Evolutionary conservation across 2,888 invertebrate species (phyloP), one percentile per base, ranked within the genome.

Genomic region (Cabera pusaria): DNA sequence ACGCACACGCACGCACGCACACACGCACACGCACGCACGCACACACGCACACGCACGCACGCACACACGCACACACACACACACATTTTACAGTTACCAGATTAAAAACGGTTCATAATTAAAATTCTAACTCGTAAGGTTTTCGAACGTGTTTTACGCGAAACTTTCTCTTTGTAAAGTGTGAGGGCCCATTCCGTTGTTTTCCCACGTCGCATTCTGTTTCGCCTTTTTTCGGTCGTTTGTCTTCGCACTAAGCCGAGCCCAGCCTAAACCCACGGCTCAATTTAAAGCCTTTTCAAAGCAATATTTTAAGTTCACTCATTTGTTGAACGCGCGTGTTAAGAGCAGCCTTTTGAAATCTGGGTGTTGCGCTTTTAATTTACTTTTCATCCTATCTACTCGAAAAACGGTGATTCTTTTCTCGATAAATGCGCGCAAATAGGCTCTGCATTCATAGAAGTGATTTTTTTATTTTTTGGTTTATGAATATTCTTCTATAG

Each of bases 211-310:
- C 31, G 41, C 41, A 59, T 57, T 65, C 56, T 50, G 50, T 55
- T 54, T 53, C 52, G 51, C 56, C 58, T 62, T 71, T 70, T 69
- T 69, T 69, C 46, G 59, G 68, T 65, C 72, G 66, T 71, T 69
- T 71, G 63, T 69, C 69, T 69, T 71, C 56, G 39, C 49, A 54
- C 52, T 67, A 65, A 71, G 64, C 70, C 45, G 45, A 54, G 48
- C 61, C 56, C 55, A 57, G 52, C 56, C 63, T 52, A 60, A 64
- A 61, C 68, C 67, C 63, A 57, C 61, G 56, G 71, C 66, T 68
- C 69, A 70, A 68, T 68, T 69, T 68, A 55, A 66, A 66, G 61
- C 59, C 56, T 56, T 68, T 59, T 46, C 58, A 53, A 54, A 59
- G 69, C 64, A 62, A 68, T 68, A 65, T 66, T 65, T 68, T 64